Evolutionary conservation across 1,140 invertebrate species (phyloP).

Genomic region (Drosophila ananassae): DNA sequence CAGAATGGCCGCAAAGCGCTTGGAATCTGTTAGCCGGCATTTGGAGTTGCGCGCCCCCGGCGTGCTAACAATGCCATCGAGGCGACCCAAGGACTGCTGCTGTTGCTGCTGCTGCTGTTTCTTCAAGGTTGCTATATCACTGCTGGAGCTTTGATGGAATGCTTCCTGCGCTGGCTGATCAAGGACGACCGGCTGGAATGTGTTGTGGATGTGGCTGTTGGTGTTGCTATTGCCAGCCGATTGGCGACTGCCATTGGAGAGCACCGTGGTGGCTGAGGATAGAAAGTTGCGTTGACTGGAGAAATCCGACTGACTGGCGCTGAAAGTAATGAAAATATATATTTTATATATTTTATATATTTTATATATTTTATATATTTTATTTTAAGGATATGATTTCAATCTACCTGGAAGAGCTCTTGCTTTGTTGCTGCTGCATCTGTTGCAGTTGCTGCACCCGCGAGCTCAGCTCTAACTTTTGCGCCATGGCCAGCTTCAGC

Average conservation of each 20-base stretch:
- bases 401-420: conserved; percentile 75
- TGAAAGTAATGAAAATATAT: conserved; percentile 4
- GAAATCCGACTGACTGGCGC: conserved; percentile 75
- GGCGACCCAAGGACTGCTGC: conserved; percentile 83
- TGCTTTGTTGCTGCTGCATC: conserved; percentile 61
- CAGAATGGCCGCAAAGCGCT: conserved; percentile 92
- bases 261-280: conserved; percentile 80
- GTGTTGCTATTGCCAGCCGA: conserved; percentile 34
- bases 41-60: conserved; percentile 85
- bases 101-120: conserved; percentile 41
- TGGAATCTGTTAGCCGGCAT: conserved; percentile 86
- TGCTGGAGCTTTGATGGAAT: conserved; percentile 83
- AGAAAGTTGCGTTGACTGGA: conserved; percentile 82
- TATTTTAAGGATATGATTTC: neutral
- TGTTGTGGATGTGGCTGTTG: conserved; percentile 54
- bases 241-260: conserved; percentile 76
- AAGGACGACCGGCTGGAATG: conserved; percentile 81
- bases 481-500: conserved; percentile 85
- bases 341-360: neutral
- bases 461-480: conserved; percentile 84
- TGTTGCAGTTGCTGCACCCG: conserved; percentile 75
- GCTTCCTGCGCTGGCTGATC: conserved; percentile 66
- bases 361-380: neutral
- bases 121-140: conserved; percentile 65
- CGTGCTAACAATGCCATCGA: conserved; percentile 85